Evolutionary conservation across 2,797 vertebrate species (phyloP), one percentile per base, ranked within the genome.

Genomic region (Lateolabrax maculatus): DNA sequence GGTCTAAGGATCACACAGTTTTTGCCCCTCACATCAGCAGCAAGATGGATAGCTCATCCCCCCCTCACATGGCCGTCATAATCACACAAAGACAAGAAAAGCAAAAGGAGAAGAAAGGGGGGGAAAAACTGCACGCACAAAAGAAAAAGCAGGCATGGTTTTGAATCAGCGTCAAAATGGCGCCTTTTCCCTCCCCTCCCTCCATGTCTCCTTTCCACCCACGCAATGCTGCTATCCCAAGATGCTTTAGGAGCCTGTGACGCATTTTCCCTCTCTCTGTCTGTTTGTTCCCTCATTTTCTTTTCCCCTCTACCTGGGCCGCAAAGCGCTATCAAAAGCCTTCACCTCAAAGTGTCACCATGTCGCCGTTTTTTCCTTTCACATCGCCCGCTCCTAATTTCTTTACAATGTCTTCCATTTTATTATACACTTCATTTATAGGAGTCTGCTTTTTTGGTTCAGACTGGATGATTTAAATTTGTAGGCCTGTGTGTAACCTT

Each of bases 161-260:
- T 94, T 92, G 77, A 90, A 92, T 87, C 58, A 0, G 31, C 69
- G 75, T 91, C 92, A 93, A 92, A 88, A 93, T 93, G 92, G 91
- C 90, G 89, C 89, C 91, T 65, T 92, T 91, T 90, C 57, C 51
- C 67, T 80, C 80, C 87, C 80, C 63, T 81, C 67, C 81, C 55
- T 76, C 61, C 68, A 7, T 57, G 39, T 79, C 60, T 84, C 62
- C 61, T 79, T 79, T 74, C 74, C 83, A 67, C 76, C 86, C 67
- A 90, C 77, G 61, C 86, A 77, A 71, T 87, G 49, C 79, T 52
- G 83, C 82, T 68, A 81, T 89, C 92, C 93, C 91, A 90, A 71
- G 86, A 93, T 93, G 93, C 93, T 89, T 58, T 39, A 55, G 88
- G 75, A 81, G 77, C 57, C 52, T 52, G 87, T 90, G 90, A 94